phyloP scores from a whole-genome alignment of 2,888 invertebrate genomes.

The Pammene aurita region DNA sequence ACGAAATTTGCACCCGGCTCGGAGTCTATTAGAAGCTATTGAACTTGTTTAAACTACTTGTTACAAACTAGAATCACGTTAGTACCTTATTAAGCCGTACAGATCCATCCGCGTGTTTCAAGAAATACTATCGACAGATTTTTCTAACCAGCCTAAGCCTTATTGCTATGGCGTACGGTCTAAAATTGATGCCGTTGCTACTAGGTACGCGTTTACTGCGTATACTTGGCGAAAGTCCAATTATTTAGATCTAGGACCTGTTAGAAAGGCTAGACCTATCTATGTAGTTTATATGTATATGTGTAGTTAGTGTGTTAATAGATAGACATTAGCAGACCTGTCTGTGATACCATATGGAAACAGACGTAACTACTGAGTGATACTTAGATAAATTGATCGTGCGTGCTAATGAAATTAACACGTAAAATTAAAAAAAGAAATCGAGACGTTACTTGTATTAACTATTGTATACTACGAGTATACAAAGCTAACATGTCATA shows the following conservation, averaged over 20 bases:
- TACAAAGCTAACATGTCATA: too few species aligned
- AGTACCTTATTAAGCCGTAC: not conserved
- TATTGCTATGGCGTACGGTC: not conserved
- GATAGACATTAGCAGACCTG: not conserved
- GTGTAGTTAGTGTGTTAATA: not conserved
- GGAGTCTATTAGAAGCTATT: not conserved
- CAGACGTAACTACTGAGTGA: not conserved
- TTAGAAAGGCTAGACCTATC: constrained; percentile 13
- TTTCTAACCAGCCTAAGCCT: not conserved
- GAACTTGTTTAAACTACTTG: not conserved
- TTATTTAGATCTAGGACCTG: constrained; percentile 15
- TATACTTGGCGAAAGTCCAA: constrained; percentile 10
- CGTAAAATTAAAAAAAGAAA: too few species aligned
- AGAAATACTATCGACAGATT: not conserved
- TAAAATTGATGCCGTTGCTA: not conserved
- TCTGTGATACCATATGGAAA: not conserved
- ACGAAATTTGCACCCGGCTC: too few species aligned
- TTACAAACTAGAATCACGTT: not conserved
- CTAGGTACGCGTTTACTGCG: not conserved
- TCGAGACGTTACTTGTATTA: too few species aligned
- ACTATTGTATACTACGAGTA: too few species aligned
- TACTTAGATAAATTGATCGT: too few species aligned
- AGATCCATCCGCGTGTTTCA: not conserved
- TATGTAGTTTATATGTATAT: not conserved
- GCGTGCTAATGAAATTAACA: too few species aligned